Evolutionary conservation across 1,140 invertebrate species (phyloP).

Genomic region (Homarus americanus): DNA sequence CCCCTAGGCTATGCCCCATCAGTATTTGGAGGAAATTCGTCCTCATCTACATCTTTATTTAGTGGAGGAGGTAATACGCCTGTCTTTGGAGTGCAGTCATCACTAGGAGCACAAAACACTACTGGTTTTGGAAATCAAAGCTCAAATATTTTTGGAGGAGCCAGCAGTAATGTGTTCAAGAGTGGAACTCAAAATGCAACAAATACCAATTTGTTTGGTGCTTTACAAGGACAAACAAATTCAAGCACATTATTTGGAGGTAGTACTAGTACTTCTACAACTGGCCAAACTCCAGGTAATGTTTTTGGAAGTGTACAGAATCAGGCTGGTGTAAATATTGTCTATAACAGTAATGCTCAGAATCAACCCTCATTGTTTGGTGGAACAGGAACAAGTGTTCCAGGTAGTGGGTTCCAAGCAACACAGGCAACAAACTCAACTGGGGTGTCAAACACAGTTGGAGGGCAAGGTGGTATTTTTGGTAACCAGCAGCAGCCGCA

Average conservation of each 20-base stretch:
- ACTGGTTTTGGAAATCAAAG: background rate
- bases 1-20: background rate
- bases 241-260: background rate
- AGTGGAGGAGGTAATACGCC: background rate
- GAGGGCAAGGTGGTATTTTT: constrained; percentile 6
- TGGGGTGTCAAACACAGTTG: background rate
- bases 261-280: background rate
- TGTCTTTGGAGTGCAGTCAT: background rate
- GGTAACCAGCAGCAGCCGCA: constrained; percentile 8
- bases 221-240: background rate
- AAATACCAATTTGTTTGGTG: background rate
- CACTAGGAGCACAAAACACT: background rate
- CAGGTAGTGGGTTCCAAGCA: background rate
- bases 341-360: background rate
- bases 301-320: background rate
- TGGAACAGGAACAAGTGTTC: background rate
- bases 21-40: constrained; percentile 24
- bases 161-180: background rate
- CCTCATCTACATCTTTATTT: background rate
- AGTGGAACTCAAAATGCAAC: background rate
- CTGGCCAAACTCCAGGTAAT: background rate
- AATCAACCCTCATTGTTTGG: constrained; percentile 16
- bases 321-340: background rate
- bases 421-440: background rate
- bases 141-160: background rate